Conservation (phyloP, 2,113 vertebrate genomes). For the Hippotragus niger region DNA sequence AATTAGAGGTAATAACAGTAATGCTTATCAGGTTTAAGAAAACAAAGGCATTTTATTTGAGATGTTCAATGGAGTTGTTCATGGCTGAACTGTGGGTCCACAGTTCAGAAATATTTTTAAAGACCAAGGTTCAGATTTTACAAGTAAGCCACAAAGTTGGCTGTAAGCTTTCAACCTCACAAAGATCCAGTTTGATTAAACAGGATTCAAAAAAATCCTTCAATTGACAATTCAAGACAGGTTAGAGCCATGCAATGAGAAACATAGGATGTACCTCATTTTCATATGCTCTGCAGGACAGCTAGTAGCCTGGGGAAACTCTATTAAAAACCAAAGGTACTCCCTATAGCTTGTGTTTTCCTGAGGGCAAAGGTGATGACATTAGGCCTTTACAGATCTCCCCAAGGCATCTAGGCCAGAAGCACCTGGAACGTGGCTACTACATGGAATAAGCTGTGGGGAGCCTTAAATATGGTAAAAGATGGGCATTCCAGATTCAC, state of each 20-base stretch:
- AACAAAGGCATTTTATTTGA: slow-evolving; percentile 17
- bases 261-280: background rate
- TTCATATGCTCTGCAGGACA: background rate
- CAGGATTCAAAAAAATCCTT: slow-evolving; percentile 1
- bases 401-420: background rate
- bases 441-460: background rate
- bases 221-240: background rate
- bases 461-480: background rate
- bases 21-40: background rate
- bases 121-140: slow-evolving; percentile 24
- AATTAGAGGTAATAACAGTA: background rate
- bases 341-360: background rate
- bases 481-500: background rate
- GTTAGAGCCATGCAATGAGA: background rate
- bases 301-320: background rate
- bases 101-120: slow-evolving; percentile 31
- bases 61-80: background rate
- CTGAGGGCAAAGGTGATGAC: background rate
- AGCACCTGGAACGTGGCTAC: background rate
- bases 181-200: slow-evolving; percentile 46
- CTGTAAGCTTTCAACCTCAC: slow-evolving; percentile 27
- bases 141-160: background rate
- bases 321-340: background rate
- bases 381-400: background rate
- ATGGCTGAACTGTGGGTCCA: background rate